These are phyloP conservation scores for Lutjanus campechanus DNA, from an alignment of 2,797 vertebrate genomes.

Conservation along the genomic window DNA sequence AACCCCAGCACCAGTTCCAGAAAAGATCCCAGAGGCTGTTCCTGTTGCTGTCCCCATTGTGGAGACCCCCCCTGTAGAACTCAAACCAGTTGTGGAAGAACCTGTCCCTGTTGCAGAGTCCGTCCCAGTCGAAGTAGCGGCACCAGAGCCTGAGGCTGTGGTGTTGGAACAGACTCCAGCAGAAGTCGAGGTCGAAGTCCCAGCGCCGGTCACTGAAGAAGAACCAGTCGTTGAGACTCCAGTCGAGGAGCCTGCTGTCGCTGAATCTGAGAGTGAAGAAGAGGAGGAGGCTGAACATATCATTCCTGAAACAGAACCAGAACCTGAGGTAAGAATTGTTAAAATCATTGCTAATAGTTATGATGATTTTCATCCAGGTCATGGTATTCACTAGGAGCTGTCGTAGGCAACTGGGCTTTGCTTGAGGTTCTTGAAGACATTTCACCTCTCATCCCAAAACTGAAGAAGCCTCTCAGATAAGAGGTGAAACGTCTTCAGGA, in stretches of 20 bases:
- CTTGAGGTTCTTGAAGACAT: too few species aligned
- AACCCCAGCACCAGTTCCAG: constrained; percentile 15
- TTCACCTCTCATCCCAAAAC: too few species aligned
- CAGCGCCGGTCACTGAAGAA: constrained; percentile 28
- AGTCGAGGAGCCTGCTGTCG: constrained; percentile 21
- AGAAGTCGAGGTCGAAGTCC: constrained; percentile 45
- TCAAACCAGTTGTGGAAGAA: constrained; percentile 44
- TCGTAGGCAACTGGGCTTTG: too few species aligned
- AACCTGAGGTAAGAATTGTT: constrained; percentile 57
- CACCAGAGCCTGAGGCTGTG: constrained; percentile 32
- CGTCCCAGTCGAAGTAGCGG: constrained; percentile 28
- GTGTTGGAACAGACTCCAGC: constrained; percentile 41
- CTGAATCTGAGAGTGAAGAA: constrained; percentile 29
- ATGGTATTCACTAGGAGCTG: too few species aligned
- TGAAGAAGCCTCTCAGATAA: too few species aligned
- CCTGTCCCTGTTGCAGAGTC: constrained; percentile 28
- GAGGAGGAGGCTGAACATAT: constrained; percentile 47
- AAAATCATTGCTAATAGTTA: too few species aligned
- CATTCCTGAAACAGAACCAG: constrained; percentile 62
- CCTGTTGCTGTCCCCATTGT: constrained; percentile 31
- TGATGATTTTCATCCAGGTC: too few species aligned
- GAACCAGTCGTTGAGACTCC: constrained; percentile 19
- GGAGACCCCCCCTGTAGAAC: constrained; percentile 32
- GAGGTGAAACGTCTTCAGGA: too few species aligned
- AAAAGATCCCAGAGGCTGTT: constrained; percentile 44